Conservation (phyloP, 2,797 vertebrate genomes). For the Bryconaethiops microstoma region DNA sequence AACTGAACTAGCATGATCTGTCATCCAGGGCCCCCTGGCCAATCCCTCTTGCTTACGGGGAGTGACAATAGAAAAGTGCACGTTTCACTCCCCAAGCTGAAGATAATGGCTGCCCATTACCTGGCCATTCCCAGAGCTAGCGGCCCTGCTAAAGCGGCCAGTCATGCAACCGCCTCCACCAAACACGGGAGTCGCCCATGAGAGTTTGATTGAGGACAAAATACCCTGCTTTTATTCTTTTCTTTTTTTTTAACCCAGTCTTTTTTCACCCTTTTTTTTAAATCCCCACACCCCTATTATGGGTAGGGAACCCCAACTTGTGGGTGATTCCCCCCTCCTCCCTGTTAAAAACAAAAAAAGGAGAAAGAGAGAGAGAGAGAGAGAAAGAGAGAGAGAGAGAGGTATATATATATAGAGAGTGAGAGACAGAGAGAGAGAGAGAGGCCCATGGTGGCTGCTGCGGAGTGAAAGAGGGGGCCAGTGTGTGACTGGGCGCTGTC, state of each 20-base stretch:
- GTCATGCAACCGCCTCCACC: constrained; percentile 39
- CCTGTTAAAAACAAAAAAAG: constrained; percentile 41
- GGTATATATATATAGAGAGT: no score
- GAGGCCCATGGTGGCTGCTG: constrained; percentile 71
- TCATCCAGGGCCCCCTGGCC: constrained; percentile 69
- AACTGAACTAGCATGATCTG: constrained; percentile 65
- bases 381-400: constrained; percentile 31
- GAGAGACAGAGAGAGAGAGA: constrained; percentile 71
- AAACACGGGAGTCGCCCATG: constrained; percentile 58
- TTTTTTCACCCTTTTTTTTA: constrained; percentile 11
- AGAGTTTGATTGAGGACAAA: constrained; percentile 62
- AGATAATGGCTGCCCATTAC: constrained; percentile 81
- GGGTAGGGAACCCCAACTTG: constrained; percentile 52
- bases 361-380: background rate
- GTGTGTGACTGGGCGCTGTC: constrained; percentile 85
- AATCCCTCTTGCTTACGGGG: constrained; percentile 74
- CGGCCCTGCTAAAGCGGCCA: constrained; percentile 59
- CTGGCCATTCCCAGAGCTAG: constrained; percentile 73
- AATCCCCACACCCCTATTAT: constrained; percentile 51
- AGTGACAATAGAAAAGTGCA: constrained; percentile 76
- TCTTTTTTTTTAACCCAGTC: constrained; percentile 19
- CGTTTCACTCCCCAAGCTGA: constrained; percentile 68
- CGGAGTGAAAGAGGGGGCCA: constrained; percentile 71
- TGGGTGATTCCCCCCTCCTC: constrained; percentile 57
- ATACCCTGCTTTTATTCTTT: constrained; percentile 56